Percentiles rank a stretch among this genome's conserved stretches.
These are phyloP conservation scores for Aplochiton taeniatus DNA, from an alignment of 2,797 vertebrate species.

Conservation along the genomic window DNA sequence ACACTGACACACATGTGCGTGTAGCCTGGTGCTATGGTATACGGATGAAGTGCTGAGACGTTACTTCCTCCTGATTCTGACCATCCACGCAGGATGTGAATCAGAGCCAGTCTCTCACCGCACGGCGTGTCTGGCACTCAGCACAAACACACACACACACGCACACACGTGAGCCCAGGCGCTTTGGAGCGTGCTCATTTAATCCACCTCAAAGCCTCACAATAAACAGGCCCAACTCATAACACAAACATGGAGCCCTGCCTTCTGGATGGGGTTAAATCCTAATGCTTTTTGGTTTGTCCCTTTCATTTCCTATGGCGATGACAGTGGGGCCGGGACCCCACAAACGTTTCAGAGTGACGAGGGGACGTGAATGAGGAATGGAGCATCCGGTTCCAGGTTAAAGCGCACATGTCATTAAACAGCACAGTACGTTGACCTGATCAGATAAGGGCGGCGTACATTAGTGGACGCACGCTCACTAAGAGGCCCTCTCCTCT, in stretches of 20 bases:
- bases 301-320: too few species aligned
- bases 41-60: conserved; percentile 55
- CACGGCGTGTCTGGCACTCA: conserved; percentile 37
- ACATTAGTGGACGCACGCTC: conserved; percentile 72
- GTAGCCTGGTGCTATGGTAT: conserved; percentile 32
- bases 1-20: conserved; percentile 8
- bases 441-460: conserved; percentile 78
- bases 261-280: too few species aligned
- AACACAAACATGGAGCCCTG: too few species aligned
- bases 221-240: too few species aligned
- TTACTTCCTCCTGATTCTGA: conserved; percentile 59
- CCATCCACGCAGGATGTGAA: conserved; percentile 66
- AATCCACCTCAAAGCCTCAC: too few species aligned
- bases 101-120: conserved; percentile 47
- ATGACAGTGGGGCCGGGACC: too few species aligned
- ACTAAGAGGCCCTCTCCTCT: conserved; percentile 72
- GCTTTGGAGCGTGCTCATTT: too few species aligned
- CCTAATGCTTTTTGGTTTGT: too few species aligned
- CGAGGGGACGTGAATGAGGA: conserved; percentile 53
- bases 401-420: conserved; percentile 77
- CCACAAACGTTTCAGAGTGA: conserved; percentile 19
- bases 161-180: background rate
- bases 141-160: background rate
- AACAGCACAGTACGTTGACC: conserved; percentile 76
- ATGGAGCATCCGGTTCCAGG: conserved; percentile 61